Evolutionary conservation across 2,888 invertebrate species (phyloP).

Genomic region (Ditylenchus weischeri): DNA sequence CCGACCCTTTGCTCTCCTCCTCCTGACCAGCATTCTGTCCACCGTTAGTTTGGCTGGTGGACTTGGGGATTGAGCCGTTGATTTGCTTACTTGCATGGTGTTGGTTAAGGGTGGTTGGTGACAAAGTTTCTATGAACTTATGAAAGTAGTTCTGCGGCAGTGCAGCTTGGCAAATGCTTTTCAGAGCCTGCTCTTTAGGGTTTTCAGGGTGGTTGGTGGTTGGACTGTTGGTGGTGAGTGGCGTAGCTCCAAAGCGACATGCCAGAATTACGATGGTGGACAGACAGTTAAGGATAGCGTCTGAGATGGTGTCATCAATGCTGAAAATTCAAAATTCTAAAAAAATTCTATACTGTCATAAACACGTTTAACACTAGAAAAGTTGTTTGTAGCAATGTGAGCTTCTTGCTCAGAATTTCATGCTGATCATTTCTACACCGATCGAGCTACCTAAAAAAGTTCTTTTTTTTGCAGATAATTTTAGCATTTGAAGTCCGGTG

Average conservation of each 20-base stretch:
- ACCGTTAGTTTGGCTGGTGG: not conserved
- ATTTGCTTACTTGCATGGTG: not conserved
- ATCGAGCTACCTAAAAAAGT: too few relatives aligned
- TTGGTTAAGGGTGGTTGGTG: not conserved
- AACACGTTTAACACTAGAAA: too few relatives aligned
- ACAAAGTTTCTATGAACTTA: conserved; percentile 21
- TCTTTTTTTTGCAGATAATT: too few relatives aligned
- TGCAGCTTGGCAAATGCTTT: conserved; percentile 83
- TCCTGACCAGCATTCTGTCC: not conserved
- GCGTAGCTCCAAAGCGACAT: conserved; percentile 73
- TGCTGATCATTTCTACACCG: too few relatives aligned
- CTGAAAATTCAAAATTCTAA: conserved; percentile 60
- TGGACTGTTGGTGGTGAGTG: conserved; percentile 57
- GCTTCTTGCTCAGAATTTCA: too few relatives aligned
- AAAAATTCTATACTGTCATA: too few relatives aligned
- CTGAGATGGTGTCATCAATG: conserved; percentile 85
- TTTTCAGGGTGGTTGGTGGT: conserved; percentile 42
- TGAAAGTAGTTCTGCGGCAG: conserved; percentile 21
- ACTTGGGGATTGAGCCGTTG: not conserved
- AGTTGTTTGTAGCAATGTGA: too few relatives aligned
- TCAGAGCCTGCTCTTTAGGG: conserved; percentile 88
- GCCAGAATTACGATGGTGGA: conserved; percentile 85
- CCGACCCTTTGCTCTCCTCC: not conserved
- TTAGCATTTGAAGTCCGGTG: too few relatives aligned
- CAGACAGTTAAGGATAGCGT: conserved; percentile 84